phyloP scores from a whole-genome alignment of 2,888 invertebrate species.

The Andrena flavipes region DNA sequence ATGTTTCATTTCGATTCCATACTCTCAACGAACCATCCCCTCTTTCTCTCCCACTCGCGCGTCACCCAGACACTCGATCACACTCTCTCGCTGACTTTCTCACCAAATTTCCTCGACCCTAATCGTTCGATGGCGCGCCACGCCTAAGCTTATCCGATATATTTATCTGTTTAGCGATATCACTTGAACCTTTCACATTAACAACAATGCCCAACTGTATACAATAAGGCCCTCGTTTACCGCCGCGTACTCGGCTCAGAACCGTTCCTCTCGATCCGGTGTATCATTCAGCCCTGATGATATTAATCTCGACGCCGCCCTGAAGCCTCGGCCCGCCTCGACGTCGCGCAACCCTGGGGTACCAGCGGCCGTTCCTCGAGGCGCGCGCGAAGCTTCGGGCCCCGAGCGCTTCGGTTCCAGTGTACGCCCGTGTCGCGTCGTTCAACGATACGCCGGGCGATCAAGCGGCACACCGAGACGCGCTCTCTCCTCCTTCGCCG shows the following conservation, averaged over 20 bases:
- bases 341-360: too few relatives aligned
- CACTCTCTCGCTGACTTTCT: slow-evolving; percentile 25
- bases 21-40: slow-evolving; percentile 4
- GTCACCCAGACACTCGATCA: not conserved
- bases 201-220: slow-evolving; percentile 84
- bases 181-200: slow-evolving; percentile 80
- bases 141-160: slow-evolving; percentile 75
- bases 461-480: not conserved
- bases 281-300: slow-evolving; percentile 14
- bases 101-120: slow-evolving; percentile 20
- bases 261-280: slow-evolving; percentile 47
- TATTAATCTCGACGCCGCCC: slow-evolving; percentile 1
- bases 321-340: not conserved
- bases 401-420: not conserved
- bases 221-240: slow-evolving; percentile 83
- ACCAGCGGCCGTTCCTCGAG: not conserved
- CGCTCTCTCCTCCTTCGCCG: not conserved
- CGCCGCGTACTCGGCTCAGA: slow-evolving; percentile 64
- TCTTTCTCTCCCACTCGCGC: not conserved
- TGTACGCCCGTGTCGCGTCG: not conserved
- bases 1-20: slow-evolving; percentile 41
- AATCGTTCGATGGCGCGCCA: slow-evolving; percentile 53
- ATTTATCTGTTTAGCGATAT: slow-evolving; percentile 80
- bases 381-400: not conserved
- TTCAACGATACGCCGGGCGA: not conserved